Evolutionary conservation across 2,888 invertebrate species (phyloP), one percentile per base, ranked within the genome.

Genomic region (Dendrolimus pini): DNA sequence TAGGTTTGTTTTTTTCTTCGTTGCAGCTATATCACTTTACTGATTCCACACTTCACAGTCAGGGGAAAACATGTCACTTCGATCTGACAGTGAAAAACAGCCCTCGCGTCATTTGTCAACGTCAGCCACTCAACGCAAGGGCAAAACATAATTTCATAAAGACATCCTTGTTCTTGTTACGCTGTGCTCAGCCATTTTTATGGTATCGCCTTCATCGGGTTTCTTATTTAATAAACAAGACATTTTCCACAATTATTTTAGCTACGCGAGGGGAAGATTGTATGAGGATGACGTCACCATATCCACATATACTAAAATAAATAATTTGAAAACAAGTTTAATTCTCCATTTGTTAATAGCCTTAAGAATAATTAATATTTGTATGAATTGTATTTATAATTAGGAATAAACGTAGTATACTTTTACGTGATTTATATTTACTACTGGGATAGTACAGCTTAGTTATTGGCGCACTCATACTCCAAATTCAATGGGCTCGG

Each of bases 81-180:
- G 84, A 86, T 84, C 82, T 83, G 85, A 86, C 87, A 87, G 84
- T 85, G 85, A 85, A 85, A 86, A 87, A 85, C 87, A 88, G 74
- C 82, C 81, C 77, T 72, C 78, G 75, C 74, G 79, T 88, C 87
- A 85, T 89, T 87, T 88, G 83, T 89, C 88, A 88, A 86, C 76
- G 89, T 88, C 89, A 85, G 77, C 78, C 74, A 81, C 86, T 85
- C 86, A 79, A 72, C 83, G 82, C 77, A 74, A 70, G 76, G 72
- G 82, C 81, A 82, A 83, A 85, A 85, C 85, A 86, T 86, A 84
- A 89, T 88, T 87, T 85, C 81, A 88, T 87, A 87, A 86, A 88
- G 86, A 88, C 83, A 84, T 87, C 82, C 78, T 79, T 83, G 82
- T 85, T 85, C 85, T 83, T 82, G 83, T 83, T 80, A 80, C 74